Evolutionary conservation across 2,113 vertebrate genomes (phyloP).

Genomic region (Mola mola): DNA sequence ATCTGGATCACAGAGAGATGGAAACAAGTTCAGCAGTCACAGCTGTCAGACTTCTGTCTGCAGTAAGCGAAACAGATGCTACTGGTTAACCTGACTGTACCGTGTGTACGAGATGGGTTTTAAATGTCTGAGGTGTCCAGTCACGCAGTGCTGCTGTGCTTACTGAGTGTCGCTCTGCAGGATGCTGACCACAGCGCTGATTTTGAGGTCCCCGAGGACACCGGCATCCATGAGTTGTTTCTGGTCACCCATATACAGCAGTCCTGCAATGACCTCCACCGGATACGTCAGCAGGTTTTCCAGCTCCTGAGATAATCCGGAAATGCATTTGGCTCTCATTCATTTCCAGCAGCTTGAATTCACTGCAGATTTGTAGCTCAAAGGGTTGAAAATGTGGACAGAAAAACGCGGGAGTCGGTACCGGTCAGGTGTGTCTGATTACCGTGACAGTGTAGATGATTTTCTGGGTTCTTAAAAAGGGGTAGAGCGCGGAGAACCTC

Average conservation of each 20-base stretch:
- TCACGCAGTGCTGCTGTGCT: conserved; percentile 73
- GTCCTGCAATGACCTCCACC: conserved; percentile 84
- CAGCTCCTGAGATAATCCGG: conserved; percentile 81
- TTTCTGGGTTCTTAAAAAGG: conserved; percentile 84
- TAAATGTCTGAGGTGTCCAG: too few relatives aligned
- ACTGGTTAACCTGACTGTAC: too few relatives aligned
- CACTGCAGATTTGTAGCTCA: not conserved
- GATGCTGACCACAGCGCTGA: conserved; percentile 83
- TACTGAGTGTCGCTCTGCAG: conserved; percentile 70
- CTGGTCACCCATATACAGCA: conserved; percentile 86
- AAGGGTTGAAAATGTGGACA: not conserved
- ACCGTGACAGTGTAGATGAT: conserved; percentile 87
- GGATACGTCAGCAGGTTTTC: conserved; percentile 86
- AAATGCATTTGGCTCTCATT: not conserved
- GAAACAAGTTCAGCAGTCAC: not conserved
- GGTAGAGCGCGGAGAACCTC: conserved; percentile 82
- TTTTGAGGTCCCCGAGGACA: conserved; percentile 86
- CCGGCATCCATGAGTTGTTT: conserved; percentile 79
- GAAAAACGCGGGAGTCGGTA: not conserved
- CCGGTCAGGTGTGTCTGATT: conserved; percentile 30
- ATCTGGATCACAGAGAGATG: conserved; percentile 29
- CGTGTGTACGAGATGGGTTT: too few relatives aligned
- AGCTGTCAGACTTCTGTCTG: not conserved
- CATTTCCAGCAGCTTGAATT: not conserved
- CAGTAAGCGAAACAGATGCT: too few relatives aligned